Base-by-base conservation (phyloP, 2,888 invertebrate species). In the Eupithecia dodoneata region DNA sequence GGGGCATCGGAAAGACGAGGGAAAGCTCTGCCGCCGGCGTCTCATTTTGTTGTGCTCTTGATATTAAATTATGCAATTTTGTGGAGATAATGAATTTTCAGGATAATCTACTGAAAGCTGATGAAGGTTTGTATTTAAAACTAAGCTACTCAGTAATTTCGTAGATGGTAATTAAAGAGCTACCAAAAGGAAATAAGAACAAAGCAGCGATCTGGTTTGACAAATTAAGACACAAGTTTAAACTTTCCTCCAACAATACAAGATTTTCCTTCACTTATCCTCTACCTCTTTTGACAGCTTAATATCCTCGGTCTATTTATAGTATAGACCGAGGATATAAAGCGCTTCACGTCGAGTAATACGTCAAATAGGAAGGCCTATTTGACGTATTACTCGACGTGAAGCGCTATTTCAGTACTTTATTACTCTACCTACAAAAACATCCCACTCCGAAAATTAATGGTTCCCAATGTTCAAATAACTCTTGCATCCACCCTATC, bases 1-100 rank as follows among this genome's bases (percentile, higher is more conserved):
- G 87, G 87, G 88, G 85, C 80, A 79, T 75, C 83, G 85, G 85
- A 84, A 87, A 84, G 82, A 83, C 82, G 83, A 83, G 85, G 87
- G 85, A 83, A 79, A 78, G 74, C 72, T 75, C 75, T 73, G 75
- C 72, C 59, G 63, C 55, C 42, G 76, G 74, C 74, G 66, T 72
- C 13, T 59, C 52, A 78, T 74, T 72, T 63, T 55, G 70, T 70
- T 45, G 70, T 73, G 55, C 75, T 72, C 52, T 69, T 63, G 67
- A 13, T 73, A 75, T 76, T 44, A 74, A 74, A 74, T 72, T 76
- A 75, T 67, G 49, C 72, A 73, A 59, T 59, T 77, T 65, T 65
- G n/a, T 66, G 30, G 10, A 72, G 15, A 65, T 72, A 65, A 72
- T 52, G 41, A 74, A 69, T 74, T 73, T 74, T 74, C 67, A 47